A percentile compares a stretch with the other conserved stretches of the same genome.
phyloP scores from a whole-genome alignment of 2,113 vertebrate species.

The Recurvirostra avosetta region DNA sequence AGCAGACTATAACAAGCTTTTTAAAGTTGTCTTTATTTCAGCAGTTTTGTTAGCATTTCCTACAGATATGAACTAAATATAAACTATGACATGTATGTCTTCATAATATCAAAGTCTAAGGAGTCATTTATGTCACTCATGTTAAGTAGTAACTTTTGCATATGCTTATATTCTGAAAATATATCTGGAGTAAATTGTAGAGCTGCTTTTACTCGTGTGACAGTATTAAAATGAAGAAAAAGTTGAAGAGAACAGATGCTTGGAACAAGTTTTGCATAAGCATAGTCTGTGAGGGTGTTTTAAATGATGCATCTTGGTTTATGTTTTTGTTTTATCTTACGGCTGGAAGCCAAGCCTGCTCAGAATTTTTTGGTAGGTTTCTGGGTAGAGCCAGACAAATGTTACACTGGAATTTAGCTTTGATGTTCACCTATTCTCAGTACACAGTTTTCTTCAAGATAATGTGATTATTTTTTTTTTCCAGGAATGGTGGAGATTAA shows the following conservation, averaged over 20 bases:
- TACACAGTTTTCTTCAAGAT: neutral
- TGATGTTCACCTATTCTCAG: neutral
- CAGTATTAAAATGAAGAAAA: neutral
- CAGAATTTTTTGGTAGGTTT: neutral
- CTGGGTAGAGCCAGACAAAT: neutral
- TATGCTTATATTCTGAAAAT: neutral
- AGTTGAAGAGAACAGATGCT: conserved; percentile 47
- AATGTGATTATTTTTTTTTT: neutral
- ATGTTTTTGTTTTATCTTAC: conserved; percentile 7
- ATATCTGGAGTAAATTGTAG: conserved; percentile 8
- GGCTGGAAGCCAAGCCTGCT: neutral
- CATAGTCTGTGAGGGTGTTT: neutral
- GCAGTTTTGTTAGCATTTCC: neutral
- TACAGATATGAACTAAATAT: neutral
- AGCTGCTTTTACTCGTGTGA: neutral
- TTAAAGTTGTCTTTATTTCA: neutral
- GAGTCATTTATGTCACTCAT: neutral
- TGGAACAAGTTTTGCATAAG: neutral
- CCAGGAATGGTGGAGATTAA: neutral
- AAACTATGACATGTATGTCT: neutral
- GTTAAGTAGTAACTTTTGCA: conserved; percentile 11
- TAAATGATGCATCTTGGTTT: neutral
- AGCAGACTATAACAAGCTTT: neutral
- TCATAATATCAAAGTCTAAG: neutral
- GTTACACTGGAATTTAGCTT: neutral